Percentiles rank a stretch among this genome's conserved stretches.
These are phyloP conservation scores for Oryzias melastigma DNA, from an alignment of 2,113 vertebrate genomes.

Conservation along the genomic window DNA sequence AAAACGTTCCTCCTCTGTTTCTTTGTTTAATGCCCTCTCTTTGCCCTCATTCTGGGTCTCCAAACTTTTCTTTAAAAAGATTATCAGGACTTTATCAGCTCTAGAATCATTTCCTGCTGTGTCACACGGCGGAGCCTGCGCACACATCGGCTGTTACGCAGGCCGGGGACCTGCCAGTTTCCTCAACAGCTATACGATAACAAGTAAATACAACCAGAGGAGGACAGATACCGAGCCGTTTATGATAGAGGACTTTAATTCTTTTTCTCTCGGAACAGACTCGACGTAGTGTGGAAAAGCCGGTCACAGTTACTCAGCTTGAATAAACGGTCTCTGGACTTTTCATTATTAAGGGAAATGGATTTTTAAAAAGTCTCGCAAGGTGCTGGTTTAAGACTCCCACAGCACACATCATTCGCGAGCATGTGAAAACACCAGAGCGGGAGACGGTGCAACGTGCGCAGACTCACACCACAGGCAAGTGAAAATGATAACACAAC, in stretches of 20 bases:
- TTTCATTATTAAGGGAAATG: conserved; percentile 15
- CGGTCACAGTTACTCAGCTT: background rate
- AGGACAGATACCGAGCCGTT: conserved; percentile 18
- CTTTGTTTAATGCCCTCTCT: conserved; percentile 49
- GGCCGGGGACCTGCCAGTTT: conserved; percentile 45
- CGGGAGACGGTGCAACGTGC: conserved; percentile 49
- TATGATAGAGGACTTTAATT: conserved; percentile 17
- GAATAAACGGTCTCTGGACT: conserved; percentile 29
- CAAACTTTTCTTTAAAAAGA: conserved; percentile 37
- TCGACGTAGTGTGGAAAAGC: background rate
- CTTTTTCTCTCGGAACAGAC: conserved; percentile 24
- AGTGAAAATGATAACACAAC: conserved; percentile 62
- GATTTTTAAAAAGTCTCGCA: conserved; percentile 4
- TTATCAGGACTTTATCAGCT: conserved; percentile 39
- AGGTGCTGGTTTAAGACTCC: background rate
- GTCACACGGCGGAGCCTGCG: conserved; percentile 41
- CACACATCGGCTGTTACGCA: conserved; percentile 25
- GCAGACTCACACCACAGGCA: conserved; percentile 39
- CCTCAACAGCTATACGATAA: conserved; percentile 50
- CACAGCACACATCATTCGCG: background rate
- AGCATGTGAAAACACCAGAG: conserved; percentile 6
- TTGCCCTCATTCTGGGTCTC: conserved; percentile 41
- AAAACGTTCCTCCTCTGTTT: conserved; percentile 70
- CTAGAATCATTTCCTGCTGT: conserved; percentile 48
- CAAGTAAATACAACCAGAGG: conserved; percentile 49